Evolutionary conservation across 2,888 invertebrate genomes (phyloP), one percentile per base, ranked within the genome.

Genomic region (Hermaeophaga mercurialis): DNA sequence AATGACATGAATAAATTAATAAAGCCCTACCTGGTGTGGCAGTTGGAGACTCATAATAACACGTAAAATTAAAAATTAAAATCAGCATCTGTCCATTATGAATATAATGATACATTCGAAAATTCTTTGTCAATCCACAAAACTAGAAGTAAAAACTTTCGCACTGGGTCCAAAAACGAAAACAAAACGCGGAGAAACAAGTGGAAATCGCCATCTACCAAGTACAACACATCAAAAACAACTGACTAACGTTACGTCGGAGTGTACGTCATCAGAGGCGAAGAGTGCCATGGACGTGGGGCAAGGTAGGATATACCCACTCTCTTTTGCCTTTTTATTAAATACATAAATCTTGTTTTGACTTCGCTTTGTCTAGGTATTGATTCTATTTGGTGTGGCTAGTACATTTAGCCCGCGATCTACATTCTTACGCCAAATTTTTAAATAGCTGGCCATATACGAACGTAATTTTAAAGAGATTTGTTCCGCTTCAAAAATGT

Each of bases 151-250:
- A 31, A 31, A 31, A 12, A n/a, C 7, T n/a, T 6, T 9, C 38
- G 18, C 9, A 11, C 19, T 1, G 34, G 12, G 3, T 24, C n/a
- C 7, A n/a, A 19, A 45, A 26, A 45, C 52, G 43, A 54, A 50
- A 41, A 38, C 48, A 45, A 49, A 28, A 38, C 56, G 33, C 36
- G 14, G 36, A 36, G 36, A 17, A 36, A 11, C 39, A 11, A 22
- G 39, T 34, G 33, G 15, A 31, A 44, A 54, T 47, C 52, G 52
- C 47, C 49, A 43, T 57, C 59, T 59, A 45, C 61, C 22, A 62
- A 46, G 57, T 59, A 54, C 56, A 44, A 54, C 31, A 58, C 34
- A 56, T 57, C 50, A 49, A 52, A 56, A 57, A 38, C 58, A 59
- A 62, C 61, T 61, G 46, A 38, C 47, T 60, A 48, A 39, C 54